A percentile compares a stretch with the other conserved stretches of the same genome.
phyloP scores from a whole-genome alignment of 2,797 vertebrate genomes.

The Coregonus sp. region DNA sequence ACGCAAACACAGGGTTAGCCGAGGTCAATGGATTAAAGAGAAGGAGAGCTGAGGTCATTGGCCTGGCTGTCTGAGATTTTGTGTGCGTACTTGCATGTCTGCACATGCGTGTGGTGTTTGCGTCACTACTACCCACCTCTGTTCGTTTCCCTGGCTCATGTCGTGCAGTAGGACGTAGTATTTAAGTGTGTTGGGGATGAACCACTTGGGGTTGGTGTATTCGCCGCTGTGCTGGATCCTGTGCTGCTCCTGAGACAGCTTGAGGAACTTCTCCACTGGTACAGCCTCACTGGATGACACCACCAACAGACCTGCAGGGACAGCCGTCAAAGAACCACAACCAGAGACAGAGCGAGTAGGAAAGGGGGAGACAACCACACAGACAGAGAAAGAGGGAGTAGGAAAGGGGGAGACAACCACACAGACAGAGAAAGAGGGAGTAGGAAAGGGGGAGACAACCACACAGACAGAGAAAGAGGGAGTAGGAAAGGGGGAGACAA shows the following conservation, averaged over 20 bases:
- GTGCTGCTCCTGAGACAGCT: slow-evolving; percentile 97
- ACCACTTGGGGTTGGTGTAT: slow-evolving; percentile 93
- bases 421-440: not conserved
- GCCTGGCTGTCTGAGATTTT: not conserved
- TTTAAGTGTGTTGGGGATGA: slow-evolving; percentile 97
- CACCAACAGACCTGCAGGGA: slow-evolving; percentile 88
- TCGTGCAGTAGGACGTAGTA: slow-evolving; percentile 97
- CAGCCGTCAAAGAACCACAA: slow-evolving; percentile 61
- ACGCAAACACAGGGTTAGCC: not conserved
- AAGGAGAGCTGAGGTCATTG: not conserved
- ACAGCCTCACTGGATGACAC: slow-evolving; percentile 89
- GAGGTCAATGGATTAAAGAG: not conserved
- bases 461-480: too few relatives aligned
- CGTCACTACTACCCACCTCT: slow-evolving; percentile 76
- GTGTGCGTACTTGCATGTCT: not conserved
- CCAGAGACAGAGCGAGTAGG: slow-evolving; percentile 23
- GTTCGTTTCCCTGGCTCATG: slow-evolving; percentile 88
- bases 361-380: slow-evolving; percentile 36
- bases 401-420: not conserved
- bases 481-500: not conserved
- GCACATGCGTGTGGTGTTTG: not conserved
- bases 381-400: not conserved
- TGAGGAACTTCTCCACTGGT: slow-evolving; percentile 93
- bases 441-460: not conserved
- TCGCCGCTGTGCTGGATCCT: slow-evolving; percentile 95